Conservation (phyloP, 1,140 invertebrate species). For the Lethocerus indicus region DNA sequence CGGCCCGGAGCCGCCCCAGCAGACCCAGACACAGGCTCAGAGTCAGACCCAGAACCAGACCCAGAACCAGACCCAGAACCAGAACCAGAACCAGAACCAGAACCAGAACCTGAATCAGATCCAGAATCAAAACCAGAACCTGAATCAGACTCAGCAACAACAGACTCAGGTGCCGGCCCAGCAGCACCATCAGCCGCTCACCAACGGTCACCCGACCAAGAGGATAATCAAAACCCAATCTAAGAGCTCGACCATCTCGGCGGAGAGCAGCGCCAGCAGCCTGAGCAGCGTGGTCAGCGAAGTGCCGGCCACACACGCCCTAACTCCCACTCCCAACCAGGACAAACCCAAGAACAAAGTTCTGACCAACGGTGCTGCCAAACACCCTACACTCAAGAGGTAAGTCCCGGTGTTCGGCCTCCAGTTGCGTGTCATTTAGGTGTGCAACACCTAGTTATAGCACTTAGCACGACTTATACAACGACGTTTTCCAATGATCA, state of each 20-base stretch:
- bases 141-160: too few relatives aligned
- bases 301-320: constrained; percentile 3
- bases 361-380: constrained; percentile 24
- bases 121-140: too few relatives aligned
- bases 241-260: constrained; percentile 14
- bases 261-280: constrained; percentile 16
- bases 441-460: too few relatives aligned
- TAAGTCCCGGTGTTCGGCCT: constrained; percentile 18
- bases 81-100: too few relatives aligned
- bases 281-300: constrained; percentile 13
- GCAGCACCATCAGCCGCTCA: constrained; percentile 8
- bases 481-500: neutral
- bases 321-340: constrained; percentile 4
- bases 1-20: constrained; percentile 14
- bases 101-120: too few relatives aligned
- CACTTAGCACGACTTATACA: too few relatives aligned
- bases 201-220: constrained; percentile 13
- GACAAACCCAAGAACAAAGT: constrained; percentile 17
- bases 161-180: constrained; percentile 9
- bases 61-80: too few relatives aligned
- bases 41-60: too few relatives aligned
- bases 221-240: constrained; percentile 14
- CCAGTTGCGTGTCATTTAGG: too few relatives aligned
- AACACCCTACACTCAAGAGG: constrained; percentile 34
- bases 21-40: too few relatives aligned